Evolutionary conservation across 1,140 invertebrate species (phyloP).

Genomic region (Augochlora pura): DNA sequence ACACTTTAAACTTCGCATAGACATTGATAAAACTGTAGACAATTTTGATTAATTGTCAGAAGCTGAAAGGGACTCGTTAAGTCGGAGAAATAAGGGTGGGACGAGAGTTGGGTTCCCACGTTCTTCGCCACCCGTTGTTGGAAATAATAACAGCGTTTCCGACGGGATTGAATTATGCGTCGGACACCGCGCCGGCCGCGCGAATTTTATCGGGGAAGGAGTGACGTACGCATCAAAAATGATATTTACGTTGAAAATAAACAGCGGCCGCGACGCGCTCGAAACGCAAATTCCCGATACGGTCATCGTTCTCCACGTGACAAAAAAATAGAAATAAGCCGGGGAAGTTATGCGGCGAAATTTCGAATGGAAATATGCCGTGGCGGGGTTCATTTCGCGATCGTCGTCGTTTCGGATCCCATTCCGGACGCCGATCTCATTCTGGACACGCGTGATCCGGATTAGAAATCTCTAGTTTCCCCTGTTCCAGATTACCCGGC

Average conservation of each 20-base stretch:
- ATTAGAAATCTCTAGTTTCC: conserved; percentile 31
- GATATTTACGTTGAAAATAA: conserved; percentile 34
- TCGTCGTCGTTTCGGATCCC: conserved; percentile 26
- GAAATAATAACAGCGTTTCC: neutral
- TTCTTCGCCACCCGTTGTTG: too few relatives aligned
- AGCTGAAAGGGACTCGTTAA: too few relatives aligned
- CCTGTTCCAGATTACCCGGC: conserved; percentile 9
- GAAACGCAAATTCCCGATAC: conserved; percentile 16
- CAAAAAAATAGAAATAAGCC: neutral
- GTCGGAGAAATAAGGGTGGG: too few relatives aligned
- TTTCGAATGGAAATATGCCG: conserved; percentile 44
- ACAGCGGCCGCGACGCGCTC: conserved; percentile 23
- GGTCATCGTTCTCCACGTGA: neutral
- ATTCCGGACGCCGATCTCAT: conserved; percentile 33
- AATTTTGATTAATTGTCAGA: too few relatives aligned
- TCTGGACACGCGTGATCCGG: conserved; percentile 45
- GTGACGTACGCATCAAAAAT: conserved; percentile 22
- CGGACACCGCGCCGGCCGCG: neutral
- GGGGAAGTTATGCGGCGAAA: conserved; percentile 3
- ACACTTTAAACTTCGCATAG: too few relatives aligned
- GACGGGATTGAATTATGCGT: neutral
- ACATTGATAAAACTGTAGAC: too few relatives aligned
- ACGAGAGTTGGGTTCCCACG: too few relatives aligned
- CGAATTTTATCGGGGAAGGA: neutral
- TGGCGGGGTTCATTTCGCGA: conserved; percentile 19